phyloP scores from a whole-genome alignment of 2,888 invertebrate species.

The Coecobrya sp. region DNA sequence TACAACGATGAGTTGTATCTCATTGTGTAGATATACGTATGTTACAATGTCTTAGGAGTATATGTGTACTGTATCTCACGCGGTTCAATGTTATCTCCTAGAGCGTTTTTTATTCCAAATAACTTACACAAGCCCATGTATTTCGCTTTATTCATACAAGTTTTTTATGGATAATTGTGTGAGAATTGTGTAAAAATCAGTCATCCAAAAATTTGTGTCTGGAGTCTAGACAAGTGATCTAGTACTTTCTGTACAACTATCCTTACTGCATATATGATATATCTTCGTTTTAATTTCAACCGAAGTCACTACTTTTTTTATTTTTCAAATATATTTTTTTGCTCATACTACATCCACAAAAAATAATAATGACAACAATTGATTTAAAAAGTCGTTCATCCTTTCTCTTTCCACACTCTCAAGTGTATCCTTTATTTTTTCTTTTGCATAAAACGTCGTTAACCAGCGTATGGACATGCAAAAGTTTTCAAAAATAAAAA shows the following conservation, averaged over 20 bases:
- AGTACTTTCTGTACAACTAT: constrained; percentile 25
- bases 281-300: constrained; percentile 1
- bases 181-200: constrained; percentile 76
- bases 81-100: constrained; percentile 3
- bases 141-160: constrained; percentile 57
- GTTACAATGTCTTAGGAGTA: background rate
- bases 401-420: constrained; percentile 2
- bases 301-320: constrained; percentile 16
- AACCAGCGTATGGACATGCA: background rate
- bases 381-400: constrained; percentile 35
- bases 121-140: constrained; percentile 37
- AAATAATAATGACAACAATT: constrained; percentile 14
- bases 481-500: constrained; percentile 39
- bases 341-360: constrained; percentile 44
- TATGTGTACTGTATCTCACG: background rate
- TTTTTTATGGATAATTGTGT: constrained; percentile 69
- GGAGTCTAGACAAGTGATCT: constrained; percentile 72
- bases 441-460: constrained; percentile 25
- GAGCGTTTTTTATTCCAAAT: constrained; percentile 19
- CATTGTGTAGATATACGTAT: background rate
- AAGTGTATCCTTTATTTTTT: background rate
- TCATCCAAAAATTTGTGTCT: constrained; percentile 77
- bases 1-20: constrained; percentile 7
- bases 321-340: constrained; percentile 49
- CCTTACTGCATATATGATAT: background rate